Evolutionary conservation across 1,140 invertebrate genomes (phyloP), one percentile per base, ranked within the genome.

Genomic region (Elysia chlorotica): DNA sequence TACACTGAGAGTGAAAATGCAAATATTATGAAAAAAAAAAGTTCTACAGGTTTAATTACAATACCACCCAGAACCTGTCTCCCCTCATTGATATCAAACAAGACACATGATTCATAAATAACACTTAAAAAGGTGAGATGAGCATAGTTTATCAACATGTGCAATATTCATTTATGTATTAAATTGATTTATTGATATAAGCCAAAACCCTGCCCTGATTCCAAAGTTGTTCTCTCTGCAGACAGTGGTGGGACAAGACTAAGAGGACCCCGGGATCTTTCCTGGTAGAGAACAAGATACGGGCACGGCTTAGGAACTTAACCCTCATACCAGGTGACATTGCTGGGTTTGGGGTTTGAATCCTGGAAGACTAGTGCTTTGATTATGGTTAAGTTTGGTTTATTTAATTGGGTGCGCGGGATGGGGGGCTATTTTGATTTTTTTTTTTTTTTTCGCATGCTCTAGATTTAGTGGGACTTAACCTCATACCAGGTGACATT

Each of bases 221-320:
- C 41, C 41, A 10, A 14, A 48, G 41, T 59, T 37, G 5, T 5
- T 68, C 37, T 41, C n/a, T 48, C 48, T 76, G 94, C 84, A 91
- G 91, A 69, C 88, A 91, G 36, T 92, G 93, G 82, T 92, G 93
- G 82, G 89, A 89, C 59, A 81, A 76, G 48, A 73, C 67, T 3
- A 57, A 73, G 28, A 36, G 35, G 48, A 25, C 37, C n/a, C 19
- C 1, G 30, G 21, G 5, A n/a, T 10, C 61, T 25, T 21, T 1
- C 23, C 10, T 37, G 36, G 23, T 48, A 23, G 65, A 48, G 35
- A 73, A 61, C 25, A 73, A 61, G 54, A 19, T 61, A 4, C 23
- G 65, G 41, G 53, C 48, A 30, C 35, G 54, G 30, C 56, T 73
- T 0, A 66, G 59, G 33, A 41, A 73, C 38, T 35, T 73, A 10